These are phyloP conservation scores for Eristalinus aeneus DNA, from an alignment of 2,888 invertebrate species.

Conservation along the genomic window DNA sequence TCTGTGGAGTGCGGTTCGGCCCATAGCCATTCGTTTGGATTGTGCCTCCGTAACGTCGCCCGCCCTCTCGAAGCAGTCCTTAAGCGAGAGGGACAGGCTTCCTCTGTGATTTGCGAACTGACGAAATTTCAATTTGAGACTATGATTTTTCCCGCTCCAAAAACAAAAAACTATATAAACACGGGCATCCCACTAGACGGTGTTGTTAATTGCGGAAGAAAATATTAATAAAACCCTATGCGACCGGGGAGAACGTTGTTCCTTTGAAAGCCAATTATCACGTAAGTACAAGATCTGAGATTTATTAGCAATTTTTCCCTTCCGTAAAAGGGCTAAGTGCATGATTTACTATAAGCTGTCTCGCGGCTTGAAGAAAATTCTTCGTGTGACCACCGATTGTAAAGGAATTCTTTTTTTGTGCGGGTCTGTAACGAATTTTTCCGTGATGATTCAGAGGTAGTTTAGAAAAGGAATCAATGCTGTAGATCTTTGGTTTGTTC, in stretches of 20 bases:
- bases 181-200: slow-evolving; percentile 16
- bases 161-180: not conserved
- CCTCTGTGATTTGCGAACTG: slow-evolving; percentile 54
- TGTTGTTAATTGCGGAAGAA: slow-evolving; percentile 48
- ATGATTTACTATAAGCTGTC: slow-evolving; percentile 21
- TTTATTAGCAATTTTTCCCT: slow-evolving; percentile 27
- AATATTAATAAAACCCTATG: slow-evolving; percentile 17
- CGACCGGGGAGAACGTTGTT: slow-evolving; percentile 45
- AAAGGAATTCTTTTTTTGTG: too few relatives aligned
- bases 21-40: slow-evolving; percentile 33
- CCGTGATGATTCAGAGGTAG: too few relatives aligned
- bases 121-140: not conserved
- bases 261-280: slow-evolving; percentile 53
- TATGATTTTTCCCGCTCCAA: not conserved
- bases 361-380: not conserved
- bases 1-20: slow-evolving; percentile 63
- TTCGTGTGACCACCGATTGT: not conserved
- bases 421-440: not conserved
- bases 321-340: slow-evolving; percentile 35
- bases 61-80: not conserved
- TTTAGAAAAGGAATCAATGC: not conserved
- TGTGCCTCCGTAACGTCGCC: not conserved
- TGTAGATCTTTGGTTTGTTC: too few relatives aligned
- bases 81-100: not conserved
- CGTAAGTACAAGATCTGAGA: slow-evolving; percentile 61